Evolutionary conservation across 2,888 invertebrate genomes (phyloP).

Genomic region (Aleiodes alternator): DNA sequence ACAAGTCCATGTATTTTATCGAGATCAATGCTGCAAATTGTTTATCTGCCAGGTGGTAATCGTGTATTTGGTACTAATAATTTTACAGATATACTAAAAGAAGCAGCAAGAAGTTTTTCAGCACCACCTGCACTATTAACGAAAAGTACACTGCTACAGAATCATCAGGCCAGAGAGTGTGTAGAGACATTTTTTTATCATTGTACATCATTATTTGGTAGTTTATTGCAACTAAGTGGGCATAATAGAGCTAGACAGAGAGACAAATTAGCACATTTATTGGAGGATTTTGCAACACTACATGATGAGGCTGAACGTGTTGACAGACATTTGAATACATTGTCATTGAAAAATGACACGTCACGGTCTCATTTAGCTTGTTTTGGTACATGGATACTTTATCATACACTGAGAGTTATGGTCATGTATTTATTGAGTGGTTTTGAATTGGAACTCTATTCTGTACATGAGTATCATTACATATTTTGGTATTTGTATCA

Average conservation of each 20-base stretch:
- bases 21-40: constrained; percentile 90
- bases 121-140: constrained; percentile 91
- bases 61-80: constrained; percentile 79
- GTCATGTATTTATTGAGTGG: constrained; percentile 95
- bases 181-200: constrained; percentile 92
- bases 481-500: constrained; percentile 98
- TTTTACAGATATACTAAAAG: constrained; percentile 88
- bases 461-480: constrained; percentile 96
- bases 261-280: constrained; percentile 91
- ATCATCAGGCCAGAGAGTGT: constrained; percentile 88
- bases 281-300: constrained; percentile 93
- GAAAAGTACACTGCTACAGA: constrained; percentile 82
- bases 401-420: constrained; percentile 95
- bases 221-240: constrained; percentile 91
- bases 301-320: constrained; percentile 97
- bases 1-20: constrained; percentile 93
- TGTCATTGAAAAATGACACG: constrained; percentile 82
- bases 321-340: constrained; percentile 86
- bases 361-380: constrained; percentile 87
- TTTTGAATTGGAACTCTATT: constrained; percentile 96
- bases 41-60: constrained; percentile 80
- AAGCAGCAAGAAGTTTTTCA: constrained; percentile 91
- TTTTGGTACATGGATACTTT: constrained; percentile 96
- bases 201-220: constrained; percentile 91
- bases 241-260: constrained; percentile 97